Base-by-base conservation (phyloP, 2,113 vertebrate species). In the Podocnemis expansa region DNA sequence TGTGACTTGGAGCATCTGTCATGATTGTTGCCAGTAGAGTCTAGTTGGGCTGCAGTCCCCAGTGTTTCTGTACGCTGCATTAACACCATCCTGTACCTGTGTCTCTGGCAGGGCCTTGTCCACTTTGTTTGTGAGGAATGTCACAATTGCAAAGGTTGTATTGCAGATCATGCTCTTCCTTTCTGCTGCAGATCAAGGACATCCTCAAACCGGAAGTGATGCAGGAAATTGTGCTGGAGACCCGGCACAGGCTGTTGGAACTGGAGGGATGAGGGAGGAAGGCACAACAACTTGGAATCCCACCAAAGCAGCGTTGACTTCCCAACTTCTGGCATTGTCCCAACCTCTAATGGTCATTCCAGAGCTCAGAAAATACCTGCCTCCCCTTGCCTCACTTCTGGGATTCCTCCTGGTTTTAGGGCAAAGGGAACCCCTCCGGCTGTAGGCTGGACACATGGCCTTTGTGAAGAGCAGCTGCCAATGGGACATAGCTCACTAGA, bases 191-290 rank as follows among this genome's bases (percentile, higher is more conserved):
- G 99, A 99, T 99, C 96, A 99, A 99, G 96, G 99, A 99, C 96
- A 98, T 99, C 96, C 97, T 99, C 94, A 99, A 99, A 94, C 99
- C 99, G 55, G 99, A 99, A 91, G 97, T 99, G 93, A 99, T 98
- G 98, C 99, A 99, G 84, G 99, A 99, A 96, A 98, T 99, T 5
- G 98, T 99, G 94, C 96, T 99, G 98, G 98, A 99, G 97, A 99
- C 99, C 0, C 98, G 98, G 79, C 99, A 99, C 95, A 98, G 99
- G 81, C 97, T 99, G 89, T 84, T 99, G 88, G 99, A 99, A 87
- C 98, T 99, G 38, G 98, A 99, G 78, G 99, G 99, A 41, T 99
- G 97, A 98, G 84, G 38, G 84, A 54, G 1, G 0, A 17, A 75
- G 52, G 31, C 43, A 58, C 63, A 49, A 45, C 82, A 49, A 47